These are phyloP conservation scores for Ptilorrhoa leucosticta DNA, from an alignment of 2,113 vertebrate genomes.

Conservation along the genomic window DNA sequence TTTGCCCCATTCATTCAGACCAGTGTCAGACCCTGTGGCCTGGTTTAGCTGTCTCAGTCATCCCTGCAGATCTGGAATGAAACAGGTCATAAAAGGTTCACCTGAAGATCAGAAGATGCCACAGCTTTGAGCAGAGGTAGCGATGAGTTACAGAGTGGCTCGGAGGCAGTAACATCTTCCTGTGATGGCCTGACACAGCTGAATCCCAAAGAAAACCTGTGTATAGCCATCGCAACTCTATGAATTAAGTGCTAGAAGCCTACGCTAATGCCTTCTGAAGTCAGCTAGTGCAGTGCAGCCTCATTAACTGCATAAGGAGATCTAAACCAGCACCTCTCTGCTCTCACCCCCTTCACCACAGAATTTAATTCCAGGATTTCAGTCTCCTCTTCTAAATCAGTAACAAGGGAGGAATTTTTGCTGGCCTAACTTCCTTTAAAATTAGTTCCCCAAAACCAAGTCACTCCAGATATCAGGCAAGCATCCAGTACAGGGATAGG, in stretches of 20 bases:
- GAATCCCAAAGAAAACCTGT: background rate
- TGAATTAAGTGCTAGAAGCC: background rate
- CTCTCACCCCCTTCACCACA: background rate
- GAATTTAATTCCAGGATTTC: background rate
- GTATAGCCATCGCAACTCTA: background rate
- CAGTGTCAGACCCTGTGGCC: background rate
- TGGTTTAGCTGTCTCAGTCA: background rate
- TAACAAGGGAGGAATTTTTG: background rate
- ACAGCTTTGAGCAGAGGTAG: background rate
- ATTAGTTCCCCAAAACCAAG: background rate
- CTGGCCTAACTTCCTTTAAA: background rate
- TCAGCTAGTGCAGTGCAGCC: background rate
- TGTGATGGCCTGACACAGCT: background rate
- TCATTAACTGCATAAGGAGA: background rate
- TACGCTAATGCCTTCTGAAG: background rate
- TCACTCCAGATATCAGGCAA: background rate
- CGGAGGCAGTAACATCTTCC: background rate
- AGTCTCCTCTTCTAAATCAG: background rate
- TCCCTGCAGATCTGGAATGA: background rate
- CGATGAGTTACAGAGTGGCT: background rate
- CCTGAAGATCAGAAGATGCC: background rate
- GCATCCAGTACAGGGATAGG: background rate
- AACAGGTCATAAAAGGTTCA: background rate
- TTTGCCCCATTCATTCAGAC: background rate
- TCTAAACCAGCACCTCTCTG: background rate